Conservation (phyloP, 2,113 vertebrate genomes). For the Osmerus eperlanus region DNA sequence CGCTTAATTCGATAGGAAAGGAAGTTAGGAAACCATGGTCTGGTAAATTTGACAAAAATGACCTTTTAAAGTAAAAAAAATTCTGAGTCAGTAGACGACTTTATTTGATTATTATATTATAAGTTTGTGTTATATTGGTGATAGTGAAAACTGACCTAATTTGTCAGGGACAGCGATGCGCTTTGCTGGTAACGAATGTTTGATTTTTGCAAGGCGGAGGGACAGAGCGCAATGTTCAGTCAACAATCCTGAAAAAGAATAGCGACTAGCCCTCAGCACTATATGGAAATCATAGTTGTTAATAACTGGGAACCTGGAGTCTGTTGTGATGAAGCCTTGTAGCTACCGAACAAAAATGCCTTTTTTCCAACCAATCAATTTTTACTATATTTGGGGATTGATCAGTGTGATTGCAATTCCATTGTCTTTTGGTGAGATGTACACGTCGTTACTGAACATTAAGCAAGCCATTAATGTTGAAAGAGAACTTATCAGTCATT, state of each 20-base stretch:
- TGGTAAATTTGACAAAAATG: no score
- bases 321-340: neutral
- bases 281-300: no score
- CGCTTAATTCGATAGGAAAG: no score
- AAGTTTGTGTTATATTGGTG: neutral
- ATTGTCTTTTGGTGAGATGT: constrained; percentile 55
- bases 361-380: neutral
- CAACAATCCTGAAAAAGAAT: no score
- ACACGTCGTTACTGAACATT: constrained; percentile 70
- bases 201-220: neutral
- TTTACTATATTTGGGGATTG: constrained; percentile 21
- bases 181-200: no score
- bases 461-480: constrained; percentile 68
- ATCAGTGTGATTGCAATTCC: constrained; percentile 22
- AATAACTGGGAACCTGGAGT: no score
- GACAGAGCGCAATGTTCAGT: neutral
- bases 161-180: no score
- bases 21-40: no score
- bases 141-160: constrained; percentile 25
- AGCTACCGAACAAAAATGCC: constrained; percentile 24
- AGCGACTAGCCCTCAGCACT: no score
- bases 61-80: neutral
- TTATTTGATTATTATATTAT: neutral
- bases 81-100: neutral
- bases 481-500: constrained; percentile 57